Conservation (phyloP, 2,797 vertebrate species). For the Trematomus bernacchii region DNA sequence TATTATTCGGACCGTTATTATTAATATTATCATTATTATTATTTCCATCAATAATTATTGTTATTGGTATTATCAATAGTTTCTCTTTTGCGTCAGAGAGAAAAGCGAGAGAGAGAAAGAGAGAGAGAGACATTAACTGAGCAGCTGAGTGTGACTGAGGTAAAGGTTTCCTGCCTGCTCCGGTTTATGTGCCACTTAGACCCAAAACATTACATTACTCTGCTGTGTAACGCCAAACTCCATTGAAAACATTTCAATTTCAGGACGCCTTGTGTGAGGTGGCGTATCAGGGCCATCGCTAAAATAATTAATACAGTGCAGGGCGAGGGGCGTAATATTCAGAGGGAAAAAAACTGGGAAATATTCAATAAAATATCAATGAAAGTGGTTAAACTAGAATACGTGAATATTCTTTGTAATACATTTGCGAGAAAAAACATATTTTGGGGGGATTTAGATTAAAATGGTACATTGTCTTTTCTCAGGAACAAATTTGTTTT, state of each 20-base stretch:
- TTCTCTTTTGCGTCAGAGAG: slow-evolving; percentile 35
- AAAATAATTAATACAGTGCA: too few relatives aligned
- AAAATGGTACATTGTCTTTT: too few relatives aligned
- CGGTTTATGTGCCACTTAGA: slow-evolving; percentile 14
- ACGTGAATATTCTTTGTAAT: too few relatives aligned
- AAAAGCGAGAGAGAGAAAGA: slow-evolving; percentile 11
- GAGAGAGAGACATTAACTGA: slow-evolving; percentile 30
- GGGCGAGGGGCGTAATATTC: too few relatives aligned
- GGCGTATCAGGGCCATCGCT: too few relatives aligned
- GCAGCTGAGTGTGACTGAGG: slow-evolving; percentile 65
- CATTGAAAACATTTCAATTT: not conserved
- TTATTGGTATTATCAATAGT: slow-evolving; percentile 56
- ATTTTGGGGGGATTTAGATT: too few relatives aligned
- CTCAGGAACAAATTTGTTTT: too few relatives aligned
- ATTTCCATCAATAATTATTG: slow-evolving; percentile 69
- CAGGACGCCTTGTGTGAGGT: not conserved
- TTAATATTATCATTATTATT: slow-evolving; percentile 55
- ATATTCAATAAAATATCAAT: too few relatives aligned
- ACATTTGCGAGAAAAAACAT: too few relatives aligned
- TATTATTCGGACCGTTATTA: slow-evolving; percentile 74
- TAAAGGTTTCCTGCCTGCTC: slow-evolving; percentile 63
- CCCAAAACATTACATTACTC: slow-evolving; percentile 6
- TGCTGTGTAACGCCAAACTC: not conserved
- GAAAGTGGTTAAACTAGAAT: too few relatives aligned
- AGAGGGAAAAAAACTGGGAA: too few relatives aligned